These are phyloP conservation scores for Melangyna quadrimaculata DNA, from an alignment of 2,888 invertebrate species.

Conservation along the genomic window DNA sequence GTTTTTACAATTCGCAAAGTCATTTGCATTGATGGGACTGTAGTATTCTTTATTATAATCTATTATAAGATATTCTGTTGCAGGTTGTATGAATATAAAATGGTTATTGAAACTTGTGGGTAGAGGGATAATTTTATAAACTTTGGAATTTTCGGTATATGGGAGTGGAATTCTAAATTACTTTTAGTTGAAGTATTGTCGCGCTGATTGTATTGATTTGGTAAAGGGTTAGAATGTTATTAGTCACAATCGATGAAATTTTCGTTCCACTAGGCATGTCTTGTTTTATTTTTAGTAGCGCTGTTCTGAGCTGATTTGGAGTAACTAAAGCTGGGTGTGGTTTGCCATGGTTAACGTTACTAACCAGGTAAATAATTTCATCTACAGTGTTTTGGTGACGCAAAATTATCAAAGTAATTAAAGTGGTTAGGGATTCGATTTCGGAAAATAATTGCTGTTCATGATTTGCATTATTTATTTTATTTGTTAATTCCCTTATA, in stretches of 20 bases:
- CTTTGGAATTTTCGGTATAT: background rate
- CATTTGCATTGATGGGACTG: background rate
- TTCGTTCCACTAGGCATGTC: too few relatives aligned
- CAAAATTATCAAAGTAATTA: too few relatives aligned
- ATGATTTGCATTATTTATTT: too few relatives aligned
- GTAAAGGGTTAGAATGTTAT: background rate
- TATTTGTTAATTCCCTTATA: background rate
- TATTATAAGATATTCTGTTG: background rate
- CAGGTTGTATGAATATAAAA: background rate
- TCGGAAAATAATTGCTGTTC: too few relatives aligned
- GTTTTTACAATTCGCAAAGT: background rate
- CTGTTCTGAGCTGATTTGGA: too few relatives aligned
- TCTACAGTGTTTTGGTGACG: too few relatives aligned
- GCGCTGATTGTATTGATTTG: background rate
- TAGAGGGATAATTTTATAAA: background rate
- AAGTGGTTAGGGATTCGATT: too few relatives aligned
- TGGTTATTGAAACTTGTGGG: too few relatives aligned
- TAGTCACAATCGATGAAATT: background rate
- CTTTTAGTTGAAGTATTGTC: background rate
- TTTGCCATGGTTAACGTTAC: too few relatives aligned
- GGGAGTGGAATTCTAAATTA: background rate
- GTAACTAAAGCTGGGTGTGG: too few relatives aligned
- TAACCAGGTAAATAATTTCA: too few relatives aligned
- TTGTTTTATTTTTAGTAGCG: too few relatives aligned
- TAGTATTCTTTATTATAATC: background rate